These are phyloP conservation scores for Anoura caudifer DNA, from an alignment of 2,113 vertebrate species.

Conservation along the genomic window DNA sequence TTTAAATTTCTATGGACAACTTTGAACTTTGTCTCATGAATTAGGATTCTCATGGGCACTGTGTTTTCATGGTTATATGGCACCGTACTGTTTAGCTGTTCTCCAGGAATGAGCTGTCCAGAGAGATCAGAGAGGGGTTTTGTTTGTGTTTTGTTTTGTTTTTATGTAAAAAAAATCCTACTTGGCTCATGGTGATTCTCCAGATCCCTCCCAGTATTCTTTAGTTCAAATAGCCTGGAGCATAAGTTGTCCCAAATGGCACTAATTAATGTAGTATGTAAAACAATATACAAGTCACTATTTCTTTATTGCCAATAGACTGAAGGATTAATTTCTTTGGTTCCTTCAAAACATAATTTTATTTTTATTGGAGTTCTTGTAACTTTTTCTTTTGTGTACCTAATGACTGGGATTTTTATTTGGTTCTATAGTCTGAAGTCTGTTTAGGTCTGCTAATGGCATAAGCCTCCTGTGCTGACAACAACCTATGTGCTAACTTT, in stretches of 20 bases:
- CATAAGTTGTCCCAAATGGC: conserved; percentile 28
- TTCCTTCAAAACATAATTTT: background rate
- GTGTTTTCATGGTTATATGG: background rate
- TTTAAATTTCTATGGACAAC: conserved; percentile 38
- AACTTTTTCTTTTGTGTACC: conserved; percentile 23
- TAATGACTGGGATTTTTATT: background rate
- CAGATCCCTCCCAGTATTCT: background rate
- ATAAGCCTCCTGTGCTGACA: conserved; percentile 69
- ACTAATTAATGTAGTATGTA: conserved; percentile 54
- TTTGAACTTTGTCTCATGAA: conserved; percentile 6
- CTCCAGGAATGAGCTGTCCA: conserved; percentile 12
- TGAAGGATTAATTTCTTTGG: background rate
- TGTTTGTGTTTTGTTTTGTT: conserved; percentile 37
- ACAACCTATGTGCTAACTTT: conserved; percentile 68
- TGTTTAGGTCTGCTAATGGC: background rate
- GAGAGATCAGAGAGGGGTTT: background rate
- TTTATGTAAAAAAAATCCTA: background rate
- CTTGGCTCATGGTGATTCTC: background rate
- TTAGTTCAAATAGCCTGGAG: conserved; percentile 56
- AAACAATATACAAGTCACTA: background rate
- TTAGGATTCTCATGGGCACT: background rate
- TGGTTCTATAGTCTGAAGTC: background rate
- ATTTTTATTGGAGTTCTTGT: background rate
- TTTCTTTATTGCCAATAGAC: conserved; percentile 28
- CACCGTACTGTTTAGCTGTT: conserved; percentile 4